These are phyloP conservation scores for Anabas testudineus DNA, from an alignment of 2,797 vertebrate species.

Conservation along the genomic window DNA sequence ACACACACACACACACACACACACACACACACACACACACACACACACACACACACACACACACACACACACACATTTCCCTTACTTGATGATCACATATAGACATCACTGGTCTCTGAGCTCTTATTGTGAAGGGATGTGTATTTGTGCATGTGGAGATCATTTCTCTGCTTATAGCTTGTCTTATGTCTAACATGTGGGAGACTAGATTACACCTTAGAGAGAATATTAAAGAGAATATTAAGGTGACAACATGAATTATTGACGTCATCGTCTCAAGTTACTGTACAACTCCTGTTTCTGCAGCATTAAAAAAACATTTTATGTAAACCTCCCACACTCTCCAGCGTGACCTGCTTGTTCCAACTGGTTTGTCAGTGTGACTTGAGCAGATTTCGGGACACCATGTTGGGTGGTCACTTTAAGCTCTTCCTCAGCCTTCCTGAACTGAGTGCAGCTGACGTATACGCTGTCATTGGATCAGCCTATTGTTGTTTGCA, in stretches of 20 bases:
- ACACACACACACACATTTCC: too few relatives aligned
- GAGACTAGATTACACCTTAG: too few relatives aligned
- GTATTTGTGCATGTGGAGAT: too few relatives aligned
- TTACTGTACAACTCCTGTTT: too few relatives aligned
- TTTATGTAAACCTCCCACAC: not conserved
- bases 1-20: not conserved
- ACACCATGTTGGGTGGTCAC: constrained; percentile 34
- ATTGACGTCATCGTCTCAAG: too few relatives aligned
- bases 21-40: not conserved
- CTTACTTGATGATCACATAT: too few relatives aligned
- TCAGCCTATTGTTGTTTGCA: constrained; percentile 53
- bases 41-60: too few relatives aligned
- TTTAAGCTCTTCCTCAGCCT: constrained; percentile 33
- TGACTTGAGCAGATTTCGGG: constrained; percentile 9
- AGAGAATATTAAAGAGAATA: too few relatives aligned
- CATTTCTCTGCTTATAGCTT: not conserved
- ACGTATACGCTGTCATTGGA: constrained; percentile 39
- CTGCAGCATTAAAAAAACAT: not conserved
- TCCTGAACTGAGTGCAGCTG: constrained; percentile 45
- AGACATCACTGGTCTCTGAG: too few relatives aligned
- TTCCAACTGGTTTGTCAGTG: not conserved
- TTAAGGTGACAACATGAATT: too few relatives aligned
- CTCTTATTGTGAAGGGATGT: too few relatives aligned
- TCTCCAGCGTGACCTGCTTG: not conserved
- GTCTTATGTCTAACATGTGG: too few relatives aligned